A percentile compares a stretch with the other conserved stretches of the same genome.
These are phyloP conservation scores for Rhinogobius similis DNA, from an alignment of 2,113 vertebrate species.

Conservation along the genomic window DNA sequence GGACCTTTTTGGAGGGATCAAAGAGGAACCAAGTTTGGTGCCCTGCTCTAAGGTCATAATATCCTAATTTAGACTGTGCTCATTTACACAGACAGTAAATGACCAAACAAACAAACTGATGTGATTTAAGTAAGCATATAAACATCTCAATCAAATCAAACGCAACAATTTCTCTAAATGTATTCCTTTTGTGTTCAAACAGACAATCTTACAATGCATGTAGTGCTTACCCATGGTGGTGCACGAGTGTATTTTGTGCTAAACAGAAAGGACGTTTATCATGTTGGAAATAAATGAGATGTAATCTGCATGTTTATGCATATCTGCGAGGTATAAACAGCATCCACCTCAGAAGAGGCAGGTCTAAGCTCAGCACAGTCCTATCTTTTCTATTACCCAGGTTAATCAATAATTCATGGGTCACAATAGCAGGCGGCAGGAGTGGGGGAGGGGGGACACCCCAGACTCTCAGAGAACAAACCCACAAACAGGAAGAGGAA, in stretches of 20 bases:
- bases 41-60: too few species aligned
- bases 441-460: constrained; percentile 52
- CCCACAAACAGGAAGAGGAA: constrained; percentile 64
- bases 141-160: background rate
- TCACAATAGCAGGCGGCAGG: constrained; percentile 72
- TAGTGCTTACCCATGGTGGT: background rate
- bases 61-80: background rate
- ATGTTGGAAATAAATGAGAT: constrained; percentile 38
- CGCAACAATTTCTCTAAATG: background rate
- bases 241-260: background rate
- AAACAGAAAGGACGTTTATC: constrained; percentile 13
- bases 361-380: constrained; percentile 71
- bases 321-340: constrained; percentile 61
- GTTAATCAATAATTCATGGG: constrained; percentile 80
- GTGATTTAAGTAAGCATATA: background rate
- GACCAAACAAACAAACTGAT: background rate
- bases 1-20: too few species aligned
- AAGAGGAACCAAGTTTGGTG: too few species aligned
- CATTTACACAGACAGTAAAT: background rate
- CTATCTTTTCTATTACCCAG: constrained; percentile 80
- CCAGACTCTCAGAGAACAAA: constrained; percentile 58
- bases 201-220: background rate
- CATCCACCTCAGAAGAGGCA: constrained; percentile 55
- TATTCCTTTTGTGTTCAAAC: background rate
- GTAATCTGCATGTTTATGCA: constrained; percentile 55